Percentiles rank a stretch among this genome's conserved stretches.
phyloP scores from a whole-genome alignment of 1,140 invertebrate species.

The Lordiphosa clarofinis region DNA sequence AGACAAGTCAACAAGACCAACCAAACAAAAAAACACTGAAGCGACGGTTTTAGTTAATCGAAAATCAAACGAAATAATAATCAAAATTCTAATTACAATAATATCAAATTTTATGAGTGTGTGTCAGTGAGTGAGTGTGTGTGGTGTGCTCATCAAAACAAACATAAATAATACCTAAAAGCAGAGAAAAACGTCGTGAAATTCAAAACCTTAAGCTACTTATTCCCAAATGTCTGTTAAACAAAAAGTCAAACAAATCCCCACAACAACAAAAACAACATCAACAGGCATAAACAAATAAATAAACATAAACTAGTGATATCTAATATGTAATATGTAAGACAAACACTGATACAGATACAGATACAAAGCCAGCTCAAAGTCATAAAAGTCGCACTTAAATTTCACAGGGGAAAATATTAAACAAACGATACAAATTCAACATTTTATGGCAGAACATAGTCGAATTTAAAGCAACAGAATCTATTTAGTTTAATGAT shows the following conservation, averaged over 20 bases:
- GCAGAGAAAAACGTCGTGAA: conserved; percentile 36
- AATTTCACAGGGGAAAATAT: conserved; percentile 19
- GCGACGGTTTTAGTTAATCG: conserved; percentile 33
- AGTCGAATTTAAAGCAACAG: too few relatives aligned
- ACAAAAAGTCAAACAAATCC: conserved; percentile 26
- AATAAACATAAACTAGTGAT: conserved; percentile 71
- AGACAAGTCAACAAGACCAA: conserved; percentile 24
- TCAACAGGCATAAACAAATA: conserved; percentile 36
- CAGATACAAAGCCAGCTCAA: conserved; percentile 35
- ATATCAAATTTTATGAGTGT: conserved; percentile 2
- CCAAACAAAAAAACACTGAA: conserved; percentile 23
- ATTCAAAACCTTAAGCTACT: conserved; percentile 58
- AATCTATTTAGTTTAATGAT: conserved; percentile 1
- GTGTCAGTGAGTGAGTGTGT: not conserved
- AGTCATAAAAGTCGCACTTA: conserved; percentile 54
- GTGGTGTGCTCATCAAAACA: conserved; percentile 31
- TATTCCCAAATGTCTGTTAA: conserved; percentile 38
- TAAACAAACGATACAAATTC: conserved; percentile 33
- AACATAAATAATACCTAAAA: conserved; percentile 27
- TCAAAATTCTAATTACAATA: conserved; percentile 5
- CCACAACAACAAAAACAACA: too few relatives aligned
- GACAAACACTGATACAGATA: conserved; percentile 47
- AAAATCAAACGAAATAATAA: conserved; percentile 1
- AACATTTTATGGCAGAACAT: conserved; percentile 36
- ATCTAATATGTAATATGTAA: conserved; percentile 58